Percentiles rank a stretch among this genome's conserved stretches.
Conservation (phyloP, 2,113 vertebrate genomes). For the Tricholaema leucomelas region DNA sequence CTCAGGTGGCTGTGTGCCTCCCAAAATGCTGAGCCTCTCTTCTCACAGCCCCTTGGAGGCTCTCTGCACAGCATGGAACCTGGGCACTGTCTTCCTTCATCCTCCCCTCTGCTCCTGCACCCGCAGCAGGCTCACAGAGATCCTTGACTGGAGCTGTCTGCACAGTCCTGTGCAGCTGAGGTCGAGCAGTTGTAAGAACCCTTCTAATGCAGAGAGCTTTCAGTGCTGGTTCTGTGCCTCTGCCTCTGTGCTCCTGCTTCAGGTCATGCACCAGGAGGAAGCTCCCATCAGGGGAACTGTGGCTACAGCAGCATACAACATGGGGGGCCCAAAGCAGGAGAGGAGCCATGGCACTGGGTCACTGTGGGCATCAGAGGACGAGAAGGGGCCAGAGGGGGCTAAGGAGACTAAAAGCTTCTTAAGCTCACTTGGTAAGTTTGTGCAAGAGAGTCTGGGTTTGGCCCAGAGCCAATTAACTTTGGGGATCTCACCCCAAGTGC, state of each 20-base stretch:
- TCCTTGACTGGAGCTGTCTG: background rate
- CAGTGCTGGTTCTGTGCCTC: background rate
- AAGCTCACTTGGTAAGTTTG: background rate
- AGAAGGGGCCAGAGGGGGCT: background rate
- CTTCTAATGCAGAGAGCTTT: background rate
- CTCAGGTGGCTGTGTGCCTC: background rate
- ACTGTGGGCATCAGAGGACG: background rate
- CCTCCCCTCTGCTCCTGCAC: background rate
- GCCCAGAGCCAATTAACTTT: background rate
- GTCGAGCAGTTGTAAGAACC: background rate
- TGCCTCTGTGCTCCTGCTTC: background rate
- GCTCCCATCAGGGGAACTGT: background rate
- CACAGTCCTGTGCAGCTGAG: background rate
- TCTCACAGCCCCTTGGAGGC: background rate
- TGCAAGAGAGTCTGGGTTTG: background rate
- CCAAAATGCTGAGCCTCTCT: background rate
- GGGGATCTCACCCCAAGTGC: background rate
- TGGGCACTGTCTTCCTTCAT: background rate
- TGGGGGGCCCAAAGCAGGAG: background rate
- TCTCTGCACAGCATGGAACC: background rate
- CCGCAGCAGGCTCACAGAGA: background rate
- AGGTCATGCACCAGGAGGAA: background rate
- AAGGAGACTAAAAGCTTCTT: background rate
- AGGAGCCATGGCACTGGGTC: background rate
- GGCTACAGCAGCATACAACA: background rate